Evolutionary conservation across 1,140 invertebrate species (phyloP), one percentile per base, ranked within the genome.

Genomic region (Drosophila rufa): DNA sequence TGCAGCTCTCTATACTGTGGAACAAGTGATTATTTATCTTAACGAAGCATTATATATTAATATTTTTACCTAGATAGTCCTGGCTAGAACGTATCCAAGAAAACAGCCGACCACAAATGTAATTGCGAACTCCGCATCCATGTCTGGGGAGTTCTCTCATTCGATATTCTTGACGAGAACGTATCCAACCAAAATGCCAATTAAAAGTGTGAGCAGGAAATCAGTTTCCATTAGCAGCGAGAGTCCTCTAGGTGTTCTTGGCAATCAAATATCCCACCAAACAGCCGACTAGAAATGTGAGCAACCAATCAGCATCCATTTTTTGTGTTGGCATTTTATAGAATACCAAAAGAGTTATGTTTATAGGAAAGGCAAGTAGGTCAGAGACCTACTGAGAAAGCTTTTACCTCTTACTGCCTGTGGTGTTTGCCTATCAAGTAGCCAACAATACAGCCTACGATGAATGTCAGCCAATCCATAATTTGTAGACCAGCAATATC

Each of bases 371-470:
- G 33, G 4, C 55, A 36, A 50, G n/a, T 15, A 6, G 33, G 15
- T 9, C 11, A 6, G 15, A 9, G 17, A 50, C 38, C 60, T 75
- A 58, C 51, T 65, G 1, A 45, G 30, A 58, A 0, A 7, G 17
- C 4, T 33, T 53, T 66, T 38, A 58, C 50, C 22, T 40, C 4
- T 6, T 42, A 36, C 33, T 30, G 6, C 5, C 22, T 6, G 51
- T 30, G 30, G 15, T 74, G 19, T 15, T 50, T 19, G 38, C 80
- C 79, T 58, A 86, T 33, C 12, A 71, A 64, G 62, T 75, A 82
- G 4, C 82, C 82, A 22, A 76, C 33, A 25, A 87, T 30, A 42
- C 80, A 66, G 12, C 83, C 83, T 6, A 86, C 33, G 12, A 79
- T 22, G 4, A 86, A 68, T 0, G 59, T 79, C 0, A 71, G 14